Conservation (phyloP, 2,797 vertebrate species). For the Dicrostonyx torquatus region DNA sequence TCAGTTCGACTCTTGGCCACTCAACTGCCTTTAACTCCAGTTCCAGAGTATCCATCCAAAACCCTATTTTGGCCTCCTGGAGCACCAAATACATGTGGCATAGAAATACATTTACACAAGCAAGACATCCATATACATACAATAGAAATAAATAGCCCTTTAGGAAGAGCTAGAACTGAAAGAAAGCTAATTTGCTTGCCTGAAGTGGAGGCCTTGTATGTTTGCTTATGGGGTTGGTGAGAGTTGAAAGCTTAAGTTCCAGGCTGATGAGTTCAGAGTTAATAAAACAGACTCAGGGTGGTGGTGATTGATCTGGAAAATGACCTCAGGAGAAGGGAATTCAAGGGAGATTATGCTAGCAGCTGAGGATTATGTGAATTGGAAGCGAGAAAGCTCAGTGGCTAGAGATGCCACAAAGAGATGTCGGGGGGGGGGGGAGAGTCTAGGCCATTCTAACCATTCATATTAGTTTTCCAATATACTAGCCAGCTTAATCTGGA, state of each 20-base stretch:
- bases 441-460: background rate
- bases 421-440: background rate
- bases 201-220: background rate
- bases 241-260: constrained; percentile 48
- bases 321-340: constrained; percentile 64
- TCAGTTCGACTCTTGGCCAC: background rate
- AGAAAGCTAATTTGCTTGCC: background rate
- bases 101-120: background rate
- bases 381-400: constrained; percentile 1
- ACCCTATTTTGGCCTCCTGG: background rate
- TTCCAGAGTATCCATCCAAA: background rate
- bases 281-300: constrained; percentile 60
- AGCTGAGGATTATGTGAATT: constrained; percentile 72
- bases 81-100: background rate
- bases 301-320: constrained; percentile 26
- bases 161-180: background rate
- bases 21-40: background rate
- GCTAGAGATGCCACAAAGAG: background rate
- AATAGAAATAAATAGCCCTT: background rate
- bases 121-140: background rate
- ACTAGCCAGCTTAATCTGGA: background rate
- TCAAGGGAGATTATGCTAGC: constrained; percentile 61
- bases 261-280: constrained; percentile 60
- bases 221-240: background rate
- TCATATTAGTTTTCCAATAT: background rate